Base-by-base conservation (phyloP, 2,113 vertebrate species). In the Strix aluco region DNA sequence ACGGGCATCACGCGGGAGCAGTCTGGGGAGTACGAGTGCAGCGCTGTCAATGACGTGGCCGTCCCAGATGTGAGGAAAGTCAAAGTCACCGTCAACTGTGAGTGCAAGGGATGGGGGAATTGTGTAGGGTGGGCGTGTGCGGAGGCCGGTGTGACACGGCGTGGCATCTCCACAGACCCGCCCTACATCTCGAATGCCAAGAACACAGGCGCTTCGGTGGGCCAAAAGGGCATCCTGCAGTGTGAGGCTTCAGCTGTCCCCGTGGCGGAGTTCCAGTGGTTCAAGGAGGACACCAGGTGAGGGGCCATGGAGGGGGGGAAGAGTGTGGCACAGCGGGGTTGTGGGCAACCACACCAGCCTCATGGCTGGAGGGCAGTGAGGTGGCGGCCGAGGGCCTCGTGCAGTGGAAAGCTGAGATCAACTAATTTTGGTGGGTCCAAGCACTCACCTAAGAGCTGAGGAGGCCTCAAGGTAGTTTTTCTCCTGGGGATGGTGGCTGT, bases 1-100 rank as follows among this genome's bases (percentile, higher is more conserved):
- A 98, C 98, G 4, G 98, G 97, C 85, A 98, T 99, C 97, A 99
- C 99, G 16, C 99, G 99, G 94, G 99, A 99, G 81, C 99, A 99
- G 96, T 99, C 99, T 0, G 99, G 99, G n/a, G 98, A 99, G 8
- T 99, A 99, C 2, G 99, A 99, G 55, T 99, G 99, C 98, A 99
- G 99, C 0, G 99, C 99, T 1, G 98, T 99, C 70, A 99, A 99
- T 1, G 99, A 99, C 2, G 99, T 99, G n/a, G 99, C 99, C 0
- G 97, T 97, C 9, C 98, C 99, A 0, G 99, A 99, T 2, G 97
- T 99, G 82, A 95, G 98, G 96, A 99, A 98, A 90, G 99, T 99
- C 51, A 99, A 98, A 94, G 98, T 99, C 86, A 99, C 99, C 0
- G 99, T 99, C 42, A 99, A 99, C 97, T 99, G 99, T 99, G 98